Evolutionary conservation across 2,113 vertebrate genomes (phyloP).

Genomic region (Pterocles burchelli): DNA sequence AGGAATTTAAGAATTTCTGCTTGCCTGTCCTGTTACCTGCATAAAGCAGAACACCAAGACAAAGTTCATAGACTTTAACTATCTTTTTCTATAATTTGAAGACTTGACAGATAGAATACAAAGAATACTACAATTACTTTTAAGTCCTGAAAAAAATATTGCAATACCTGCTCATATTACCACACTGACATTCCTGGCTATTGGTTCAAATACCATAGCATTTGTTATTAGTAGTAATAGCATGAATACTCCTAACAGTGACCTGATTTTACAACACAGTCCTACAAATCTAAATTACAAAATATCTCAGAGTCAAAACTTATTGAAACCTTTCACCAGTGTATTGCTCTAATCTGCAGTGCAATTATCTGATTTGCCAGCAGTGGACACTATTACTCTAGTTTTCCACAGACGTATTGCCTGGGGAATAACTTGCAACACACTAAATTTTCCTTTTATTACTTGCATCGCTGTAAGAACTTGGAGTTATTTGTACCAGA

Average conservation of each 20-base stretch:
- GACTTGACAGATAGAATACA: not conserved
- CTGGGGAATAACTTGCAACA: not conserved
- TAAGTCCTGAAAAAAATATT: not conserved
- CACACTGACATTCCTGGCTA: not conserved
- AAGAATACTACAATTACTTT: not conserved
- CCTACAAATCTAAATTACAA: not conserved
- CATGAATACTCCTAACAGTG: not conserved
- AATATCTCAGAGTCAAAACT: not conserved
- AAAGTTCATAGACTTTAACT: not conserved
- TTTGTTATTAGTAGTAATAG: not conserved
- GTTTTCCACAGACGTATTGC: conserved; percentile 49
- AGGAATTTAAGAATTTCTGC: not conserved
- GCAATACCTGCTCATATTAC: not conserved
- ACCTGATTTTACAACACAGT: not conserved
- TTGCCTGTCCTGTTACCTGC: not conserved
- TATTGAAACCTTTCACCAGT: not conserved
- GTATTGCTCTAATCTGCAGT: not conserved
- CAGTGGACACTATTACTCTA: conserved; percentile 84
- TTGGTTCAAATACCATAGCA: not conserved
- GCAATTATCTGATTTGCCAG: conserved; percentile 79
- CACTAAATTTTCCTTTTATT: not conserved
- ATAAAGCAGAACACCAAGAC: not conserved
- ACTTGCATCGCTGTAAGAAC: not conserved
- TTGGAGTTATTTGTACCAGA: not conserved
- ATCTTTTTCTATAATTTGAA: not conserved